Evolutionary conservation across 2,797 vertebrate species (phyloP).

Genomic region (Percopsis omiscomaycus): DNA sequence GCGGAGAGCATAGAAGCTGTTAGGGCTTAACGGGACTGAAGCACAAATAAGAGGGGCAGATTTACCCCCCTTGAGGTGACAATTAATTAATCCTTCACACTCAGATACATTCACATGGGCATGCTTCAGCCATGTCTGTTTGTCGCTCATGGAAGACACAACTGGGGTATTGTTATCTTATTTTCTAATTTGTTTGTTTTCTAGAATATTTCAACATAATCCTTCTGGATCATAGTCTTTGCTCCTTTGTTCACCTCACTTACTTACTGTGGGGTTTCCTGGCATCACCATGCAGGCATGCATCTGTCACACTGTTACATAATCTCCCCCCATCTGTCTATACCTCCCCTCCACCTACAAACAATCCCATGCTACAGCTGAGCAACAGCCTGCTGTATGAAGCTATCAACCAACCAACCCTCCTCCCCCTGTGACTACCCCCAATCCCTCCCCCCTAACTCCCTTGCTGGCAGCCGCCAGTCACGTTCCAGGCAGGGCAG

Average conservation of each 20-base stretch:
- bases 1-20: neutral
- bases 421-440: constrained; percentile 1
- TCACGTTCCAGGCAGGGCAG: constrained; percentile 62
- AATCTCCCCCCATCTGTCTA: constrained; percentile 31
- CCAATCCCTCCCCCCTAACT: constrained; percentile 16
- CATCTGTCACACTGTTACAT: constrained; percentile 64
- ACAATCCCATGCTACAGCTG: constrained; percentile 55
- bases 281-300: constrained; percentile 54
- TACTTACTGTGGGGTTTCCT: constrained; percentile 55
- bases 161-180: constrained; percentile 23
- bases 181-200: constrained; percentile 3
- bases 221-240: constrained; percentile 12
- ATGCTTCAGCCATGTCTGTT: constrained; percentile 33
- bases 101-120: constrained; percentile 39
- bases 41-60: constrained; percentile 59
- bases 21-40: constrained; percentile 33
- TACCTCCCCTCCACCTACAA: constrained; percentile 47
- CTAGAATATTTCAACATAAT: constrained; percentile 7
- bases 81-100: constrained; percentile 61
- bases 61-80: constrained; percentile 54
- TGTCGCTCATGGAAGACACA: constrained; percentile 19
- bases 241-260: constrained; percentile 37
- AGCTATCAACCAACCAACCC: constrained; percentile 28
- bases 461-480: constrained; percentile 54
- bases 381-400: constrained; percentile 63